phyloP scores from a whole-genome alignment of 2,113 vertebrate species.

The Falcunculus frontatus region DNA sequence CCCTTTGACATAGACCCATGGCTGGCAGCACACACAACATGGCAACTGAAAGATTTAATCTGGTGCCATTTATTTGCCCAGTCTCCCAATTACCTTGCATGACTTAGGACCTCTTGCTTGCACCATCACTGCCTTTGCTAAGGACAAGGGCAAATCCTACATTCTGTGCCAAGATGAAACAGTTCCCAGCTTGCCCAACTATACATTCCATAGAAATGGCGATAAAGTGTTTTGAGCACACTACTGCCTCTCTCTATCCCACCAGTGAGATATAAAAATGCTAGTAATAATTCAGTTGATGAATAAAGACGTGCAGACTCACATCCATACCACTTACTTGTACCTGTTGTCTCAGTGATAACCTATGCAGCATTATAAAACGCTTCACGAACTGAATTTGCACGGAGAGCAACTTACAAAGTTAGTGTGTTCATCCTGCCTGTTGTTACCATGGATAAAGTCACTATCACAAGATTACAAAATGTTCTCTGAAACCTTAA shows the following conservation, averaged over 20 bases:
- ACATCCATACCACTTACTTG: background rate
- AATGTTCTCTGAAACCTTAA: background rate
- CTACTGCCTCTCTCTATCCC: background rate
- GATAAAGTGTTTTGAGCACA: background rate
- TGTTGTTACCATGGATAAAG: background rate
- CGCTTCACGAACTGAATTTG: background rate
- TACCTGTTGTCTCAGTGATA: background rate
- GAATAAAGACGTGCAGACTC: background rate
- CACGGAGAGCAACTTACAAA: background rate
- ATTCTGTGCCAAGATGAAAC: background rate
- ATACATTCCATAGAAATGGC: background rate
- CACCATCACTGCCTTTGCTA: background rate
- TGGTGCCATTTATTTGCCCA: background rate
- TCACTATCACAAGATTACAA: background rate
- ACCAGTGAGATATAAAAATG: background rate
- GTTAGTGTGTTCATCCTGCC: background rate
- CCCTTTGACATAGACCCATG: background rate
- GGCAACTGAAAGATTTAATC: background rate
- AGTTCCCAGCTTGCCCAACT: background rate
- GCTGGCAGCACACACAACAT: accelerated
- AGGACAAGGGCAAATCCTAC: background rate
- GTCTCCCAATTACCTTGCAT: background rate
- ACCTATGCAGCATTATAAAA: background rate
- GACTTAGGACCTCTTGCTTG: background rate
- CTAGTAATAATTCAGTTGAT: background rate